Conservation (phyloP, 92 coral and sea anemone genomes). For the Micromussa lordhowensis region DNA sequence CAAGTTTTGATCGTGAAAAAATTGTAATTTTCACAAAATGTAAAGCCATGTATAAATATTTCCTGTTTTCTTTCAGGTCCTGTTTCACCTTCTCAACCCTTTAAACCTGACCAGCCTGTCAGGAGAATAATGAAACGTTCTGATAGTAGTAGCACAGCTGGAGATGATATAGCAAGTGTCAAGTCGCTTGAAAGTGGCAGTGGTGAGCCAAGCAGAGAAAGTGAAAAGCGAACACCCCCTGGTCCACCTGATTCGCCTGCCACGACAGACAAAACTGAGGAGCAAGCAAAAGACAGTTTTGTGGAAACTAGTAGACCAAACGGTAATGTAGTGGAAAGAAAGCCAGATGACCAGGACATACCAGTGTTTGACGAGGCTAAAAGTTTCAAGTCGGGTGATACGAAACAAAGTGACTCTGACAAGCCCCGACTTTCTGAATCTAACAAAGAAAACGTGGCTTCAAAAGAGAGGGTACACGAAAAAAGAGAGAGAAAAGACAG, state of each 20-base stretch:
- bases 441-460: slow-evolving; percentile 28
- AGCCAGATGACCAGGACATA: slow-evolving; percentile 14
- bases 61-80: slow-evolving; percentile 71
- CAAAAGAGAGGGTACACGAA: slow-evolving; percentile 38
- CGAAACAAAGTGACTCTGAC: slow-evolving; percentile 26
- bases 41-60: background rate
- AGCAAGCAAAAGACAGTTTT: background rate
- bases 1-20: too few relatives aligned
- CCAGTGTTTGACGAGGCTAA: slow-evolving; percentile 47
- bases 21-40: background rate
- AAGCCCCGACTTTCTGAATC: slow-evolving; percentile 34
- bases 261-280: slow-evolving; percentile 8
- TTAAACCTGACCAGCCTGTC: slow-evolving; percentile 70
- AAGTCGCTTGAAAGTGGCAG: slow-evolving; percentile 86
- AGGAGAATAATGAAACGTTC: slow-evolving; percentile 96
- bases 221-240: slow-evolving; percentile 32
- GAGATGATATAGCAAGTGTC: slow-evolving; percentile 95
- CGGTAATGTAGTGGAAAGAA: background rate
- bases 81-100: slow-evolving; percentile 84
- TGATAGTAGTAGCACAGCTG: slow-evolving; percentile 96
- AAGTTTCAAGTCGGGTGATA: slow-evolving; percentile 15
- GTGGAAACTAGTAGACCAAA: background rate
- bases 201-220: slow-evolving; percentile 36
- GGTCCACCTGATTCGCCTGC: background rate
- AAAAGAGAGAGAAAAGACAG: slow-evolving; percentile 49